Evolutionary conservation across 2,113 vertebrate genomes (phyloP), one percentile per base, ranked within the genome.

Genomic region (Malurus elegans): DNA sequence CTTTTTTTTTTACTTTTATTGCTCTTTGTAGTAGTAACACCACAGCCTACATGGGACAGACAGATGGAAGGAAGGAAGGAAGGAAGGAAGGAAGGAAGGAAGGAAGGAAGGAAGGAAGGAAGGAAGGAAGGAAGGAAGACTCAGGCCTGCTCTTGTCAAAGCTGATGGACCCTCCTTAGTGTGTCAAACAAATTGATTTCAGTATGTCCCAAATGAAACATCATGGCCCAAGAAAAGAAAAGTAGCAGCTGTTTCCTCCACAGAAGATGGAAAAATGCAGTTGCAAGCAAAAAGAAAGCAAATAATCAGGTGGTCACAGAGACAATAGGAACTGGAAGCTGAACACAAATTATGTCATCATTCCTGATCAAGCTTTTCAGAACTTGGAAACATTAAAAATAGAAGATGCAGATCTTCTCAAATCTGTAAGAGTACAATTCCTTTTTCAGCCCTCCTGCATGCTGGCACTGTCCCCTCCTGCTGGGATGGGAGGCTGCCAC

Each of bases 221-320:
- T 57, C n/a, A 74, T 42, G 45, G 50, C n/a, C 18, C 65, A 72
- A 72, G 53, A 91, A 86, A 93, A 85, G 79, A 65, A 28, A 93
- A 78, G 29, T 50, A 32, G 56, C 71, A 86, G 67, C 87, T 81
- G 73, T 92, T 92, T 94, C 82, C 86, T 89, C 51, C 42, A 69
- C 67, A 88, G 80, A 80, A 70, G 50, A 20, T 28, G 34, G 20
- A 56, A 26, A 79, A 58, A 75, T 16, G 17, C 73, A 92, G 73
- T 70, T 92, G 85, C 47, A 67, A 80, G 72, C 32, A 62, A 80
- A 76, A 66, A 40, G 38, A 67, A 29, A 85, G 12, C 50, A 81
- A 90, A 69, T 58, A 88, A 69, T 75, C 72, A 84, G 42, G n/a
- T 85, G 57, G 38, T 70, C 54, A 44, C 32, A 71, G 31, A 81